These are phyloP conservation scores for Trichonephila clavata DNA, from an alignment of 1,140 invertebrate genomes.

Conservation along the genomic window DNA sequence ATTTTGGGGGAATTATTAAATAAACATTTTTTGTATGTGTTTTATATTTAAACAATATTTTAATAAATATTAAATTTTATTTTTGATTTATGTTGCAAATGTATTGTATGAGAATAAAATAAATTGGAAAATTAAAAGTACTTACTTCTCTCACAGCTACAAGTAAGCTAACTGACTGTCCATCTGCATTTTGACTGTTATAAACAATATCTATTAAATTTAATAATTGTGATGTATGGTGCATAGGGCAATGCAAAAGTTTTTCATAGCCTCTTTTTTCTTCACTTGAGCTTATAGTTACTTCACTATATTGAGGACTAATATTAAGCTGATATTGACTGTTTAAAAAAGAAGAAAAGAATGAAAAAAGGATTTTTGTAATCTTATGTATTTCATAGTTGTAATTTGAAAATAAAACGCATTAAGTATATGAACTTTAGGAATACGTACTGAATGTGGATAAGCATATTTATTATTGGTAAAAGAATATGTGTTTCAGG, in stretches of 20 bases:
- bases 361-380: not conserved
- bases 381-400: not conserved
- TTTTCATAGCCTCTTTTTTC: conserved; percentile 64
- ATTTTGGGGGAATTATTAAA: too few species aligned
- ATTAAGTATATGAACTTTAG: too few species aligned
- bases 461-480: too few species aligned
- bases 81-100: too few species aligned
- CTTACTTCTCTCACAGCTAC: conserved; percentile 68
- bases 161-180: conserved; percentile 57
- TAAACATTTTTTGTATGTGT: too few species aligned
- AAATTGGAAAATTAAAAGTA: not conserved
- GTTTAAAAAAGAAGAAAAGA: not conserved
- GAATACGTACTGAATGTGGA: not conserved
- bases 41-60: too few species aligned
- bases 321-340: conserved; percentile 68
- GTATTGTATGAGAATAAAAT: too few species aligned
- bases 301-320: conserved; percentile 62
- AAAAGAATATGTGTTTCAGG: too few species aligned
- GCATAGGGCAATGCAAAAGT: conserved; percentile 43
- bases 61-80: too few species aligned
- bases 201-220: conserved; percentile 66
- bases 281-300: conserved; percentile 43
- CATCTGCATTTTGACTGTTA: conserved; percentile 66
- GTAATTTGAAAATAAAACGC: not conserved
- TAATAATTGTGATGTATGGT: conserved; percentile 31